Percentiles rank a stretch among this genome's conserved stretches.
These are phyloP conservation scores for Papilio helenus DNA, from an alignment of 1,140 invertebrate genomes.

Conservation along the genomic window DNA sequence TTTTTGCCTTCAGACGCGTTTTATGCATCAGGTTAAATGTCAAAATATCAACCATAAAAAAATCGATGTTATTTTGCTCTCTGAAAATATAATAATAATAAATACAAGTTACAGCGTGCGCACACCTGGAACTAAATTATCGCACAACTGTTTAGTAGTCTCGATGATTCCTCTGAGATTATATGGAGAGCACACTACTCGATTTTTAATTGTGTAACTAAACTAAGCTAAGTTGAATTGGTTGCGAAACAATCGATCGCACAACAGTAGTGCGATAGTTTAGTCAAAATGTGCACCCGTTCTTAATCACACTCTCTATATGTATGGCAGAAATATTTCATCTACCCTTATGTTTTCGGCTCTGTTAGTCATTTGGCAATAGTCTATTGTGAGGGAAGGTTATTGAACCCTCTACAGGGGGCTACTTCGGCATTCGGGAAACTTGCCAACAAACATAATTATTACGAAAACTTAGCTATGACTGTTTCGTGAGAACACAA, in stretches of 20 bases:
- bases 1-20: too few relatives aligned
- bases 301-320: neutral
- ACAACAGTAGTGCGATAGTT: too few relatives aligned
- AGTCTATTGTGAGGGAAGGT: neutral
- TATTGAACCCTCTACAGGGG: conserved; percentile 15
- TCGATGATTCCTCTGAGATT: too few relatives aligned
- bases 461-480: conserved; percentile 7
- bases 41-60: too few relatives aligned
- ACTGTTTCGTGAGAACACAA: neutral
- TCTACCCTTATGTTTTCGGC: neutral
- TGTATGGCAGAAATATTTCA: conserved; percentile 3
- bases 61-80: neutral
- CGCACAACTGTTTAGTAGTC: too few relatives aligned
- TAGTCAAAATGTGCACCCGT: too few relatives aligned
- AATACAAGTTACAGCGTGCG: neutral
- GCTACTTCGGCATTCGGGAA: conserved; percentile 13
- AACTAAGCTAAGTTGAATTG: too few relatives aligned
- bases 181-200: too few relatives aligned
- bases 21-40: too few relatives aligned
- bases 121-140: too few relatives aligned
- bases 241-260: too few relatives aligned
- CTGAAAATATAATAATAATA: neutral
- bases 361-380: neutral
- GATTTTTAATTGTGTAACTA: too few relatives aligned
- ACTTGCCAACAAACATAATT: conserved; percentile 5